phyloP scores from a whole-genome alignment of 2,888 invertebrate species.

The Eulithis testata region DNA sequence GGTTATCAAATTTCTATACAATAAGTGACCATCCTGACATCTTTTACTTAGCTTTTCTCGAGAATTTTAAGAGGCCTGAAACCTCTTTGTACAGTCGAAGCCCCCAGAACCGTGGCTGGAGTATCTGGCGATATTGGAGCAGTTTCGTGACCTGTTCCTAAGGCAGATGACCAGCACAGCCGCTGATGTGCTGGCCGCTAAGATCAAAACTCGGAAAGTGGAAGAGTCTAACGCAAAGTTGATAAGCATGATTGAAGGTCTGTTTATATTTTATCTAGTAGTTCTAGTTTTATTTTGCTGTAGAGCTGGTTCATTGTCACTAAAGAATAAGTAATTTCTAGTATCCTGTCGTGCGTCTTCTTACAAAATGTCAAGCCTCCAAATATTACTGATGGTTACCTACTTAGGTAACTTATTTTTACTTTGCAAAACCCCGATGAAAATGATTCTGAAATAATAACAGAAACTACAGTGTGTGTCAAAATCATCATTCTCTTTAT shows the following conservation, averaged over 20 bases:
- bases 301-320: too few species aligned
- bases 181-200: conserved; percentile 21
- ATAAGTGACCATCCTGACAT: not conserved
- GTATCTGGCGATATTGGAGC: conserved; percentile 16
- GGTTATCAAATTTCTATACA: not conserved
- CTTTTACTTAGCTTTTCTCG: not conserved
- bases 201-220: conserved; percentile 18
- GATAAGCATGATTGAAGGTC: conserved; percentile 7
- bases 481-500: too few species aligned
- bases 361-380: too few species aligned
- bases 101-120: conserved; percentile 16
- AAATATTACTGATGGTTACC: too few species aligned
- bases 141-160: conserved; percentile 24
- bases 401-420: too few species aligned
- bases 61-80: not conserved
- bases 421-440: too few species aligned
- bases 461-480: too few species aligned
- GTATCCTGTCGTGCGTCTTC: too few species aligned
- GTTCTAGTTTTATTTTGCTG: not conserved
- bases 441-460: too few species aligned
- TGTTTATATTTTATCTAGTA: too few species aligned
- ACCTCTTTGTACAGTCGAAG: conserved; percentile 4
- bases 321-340: too few species aligned
- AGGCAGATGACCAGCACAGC: conserved; percentile 26
- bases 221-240: conserved; percentile 24